phyloP scores from a whole-genome alignment of 2,113 vertebrate genomes.

The Astur gentilis region DNA sequence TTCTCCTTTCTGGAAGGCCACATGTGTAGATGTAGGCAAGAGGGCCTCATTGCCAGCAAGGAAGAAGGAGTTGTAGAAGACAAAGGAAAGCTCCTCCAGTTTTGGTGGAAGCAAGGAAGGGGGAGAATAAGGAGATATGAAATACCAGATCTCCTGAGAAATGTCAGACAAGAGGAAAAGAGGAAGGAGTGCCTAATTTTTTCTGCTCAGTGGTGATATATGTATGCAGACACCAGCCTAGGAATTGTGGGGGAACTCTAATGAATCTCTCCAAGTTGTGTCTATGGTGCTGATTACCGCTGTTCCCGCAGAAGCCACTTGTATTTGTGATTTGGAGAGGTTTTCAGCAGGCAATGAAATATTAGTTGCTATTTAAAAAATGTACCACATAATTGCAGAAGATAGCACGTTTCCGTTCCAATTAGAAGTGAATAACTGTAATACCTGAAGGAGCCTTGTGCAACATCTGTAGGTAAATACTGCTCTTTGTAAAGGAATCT shows the following conservation, averaged over 20 bases:
- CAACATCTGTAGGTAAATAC: background rate
- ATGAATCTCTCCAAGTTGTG: slow-evolving; percentile 6
- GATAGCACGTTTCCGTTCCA: background rate
- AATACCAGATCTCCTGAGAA: background rate
- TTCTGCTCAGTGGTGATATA: background rate
- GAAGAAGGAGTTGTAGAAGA: background rate
- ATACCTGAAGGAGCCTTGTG: background rate
- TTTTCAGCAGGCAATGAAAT: slow-evolving; percentile 22
- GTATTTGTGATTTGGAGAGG: slow-evolving; percentile 31
- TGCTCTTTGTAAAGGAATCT: background rate
- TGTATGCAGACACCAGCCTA: background rate
- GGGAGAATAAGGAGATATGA: background rate
- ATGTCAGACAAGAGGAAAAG: background rate
- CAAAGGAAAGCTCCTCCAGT: background rate
- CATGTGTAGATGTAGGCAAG: background rate
- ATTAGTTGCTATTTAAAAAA: background rate
- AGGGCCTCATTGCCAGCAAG: background rate
- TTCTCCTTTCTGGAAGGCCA: background rate
- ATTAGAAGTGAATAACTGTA: background rate
- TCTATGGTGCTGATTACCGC: background rate
- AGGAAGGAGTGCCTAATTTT: background rate
- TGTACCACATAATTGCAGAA: background rate
- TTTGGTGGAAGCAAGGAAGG: background rate
- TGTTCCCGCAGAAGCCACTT: background rate
- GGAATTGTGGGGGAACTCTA: background rate